Base-by-base conservation (phyloP, 2,113 vertebrate genomes). In the Gavialis gangeticus region DNA sequence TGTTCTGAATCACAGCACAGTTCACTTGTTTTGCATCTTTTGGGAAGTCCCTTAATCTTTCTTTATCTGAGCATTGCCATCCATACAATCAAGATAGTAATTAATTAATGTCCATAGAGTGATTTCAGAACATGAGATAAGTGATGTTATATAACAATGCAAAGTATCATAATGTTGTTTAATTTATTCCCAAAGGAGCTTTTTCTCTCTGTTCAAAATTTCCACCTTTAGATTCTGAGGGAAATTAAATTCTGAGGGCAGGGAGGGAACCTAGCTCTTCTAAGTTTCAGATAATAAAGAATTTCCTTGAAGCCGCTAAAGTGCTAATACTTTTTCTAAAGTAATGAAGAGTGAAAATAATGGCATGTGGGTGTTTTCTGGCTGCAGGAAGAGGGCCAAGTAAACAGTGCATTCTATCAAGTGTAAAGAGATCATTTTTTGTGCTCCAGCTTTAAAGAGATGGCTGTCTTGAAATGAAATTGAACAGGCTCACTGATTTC, bases 201-300 rank as follows among this genome's bases (percentile, higher is more conserved):
- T 88, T 92, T 69, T 95, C 56, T n/a, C 62, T 21, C 19, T n/a
- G 14, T 59, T 84, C 89, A 80, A 90, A 94, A 82, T 81, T 75
- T 91, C 56, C 63, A 34, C 77, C 93, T 83, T 67, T 87, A 79
- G 58, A 85, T 79, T 91, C 85, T 91, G 75, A 30, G 79, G 66
- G 24, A 91, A 88, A 71, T n/a, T 11, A 63, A 60, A 8, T 46
- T 83, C 75, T 34, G 54, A 34, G 63, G 14, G 37, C 60, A 14
- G 55, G 64, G 79, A 25, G 56, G 78, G 13, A 83, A 76, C 90
- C 21, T 25, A 78, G 46, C 81, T 79, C 37, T 69, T 71, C 73
- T 79, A 58, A 75, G 80, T 27, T 55, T 91, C 71, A 66, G 57
- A 58, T n/a, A 89, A 88, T 93, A 75, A 0, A 84, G 24, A 84